Evolutionary conservation across 2,888 invertebrate species (phyloP), one percentile per base, ranked within the genome.

Genomic region (Congeria kusceri): DNA sequence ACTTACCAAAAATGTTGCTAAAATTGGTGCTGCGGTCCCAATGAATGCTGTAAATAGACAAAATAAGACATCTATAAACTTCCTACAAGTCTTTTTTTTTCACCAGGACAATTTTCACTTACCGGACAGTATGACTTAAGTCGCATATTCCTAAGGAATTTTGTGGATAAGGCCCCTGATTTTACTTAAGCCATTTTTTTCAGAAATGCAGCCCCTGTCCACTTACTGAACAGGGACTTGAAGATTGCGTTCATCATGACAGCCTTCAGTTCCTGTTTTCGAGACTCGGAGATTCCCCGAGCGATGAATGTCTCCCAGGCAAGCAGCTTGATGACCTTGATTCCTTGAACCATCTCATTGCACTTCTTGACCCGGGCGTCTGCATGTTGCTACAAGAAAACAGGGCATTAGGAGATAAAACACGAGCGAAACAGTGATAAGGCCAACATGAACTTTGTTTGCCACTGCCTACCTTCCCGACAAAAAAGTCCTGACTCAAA

Each of bases 291-390:
- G 86, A 97, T 96, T 90, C 95, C 95, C 84, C 95, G 94, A 28
- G 95, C 95, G 88, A 96, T 97, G 13, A 96, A 94, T 75, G 95
- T 95, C 92, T 97, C 97, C 97, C 97, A 97, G 18, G 96, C 96
- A 90, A 96, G 96, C 15, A 97, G 94, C 91, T 97, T 97, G 62
- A 97, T 95, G 9, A 97, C 95, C 91, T 96, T 96, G 68, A 97
- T 96, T 11, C 96, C 96, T 92, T 96, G 96, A 67, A 97, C 94
- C 85, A 96, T 95, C 93, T 97, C 97, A 73, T 96, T 96, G 83
- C 96, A 96, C 92, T 96, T 95, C 69, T 96, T 95, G 71, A 97
- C 94, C 63, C 97, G 95, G 83, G 96, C 95, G 91, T 97, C 97
- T 20, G 96, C 96, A 84, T 95, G 95, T 93, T 96, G 95, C 96